Base-by-base conservation (phyloP, 2,113 vertebrate species). In the Catagonus wagneri region DNA sequence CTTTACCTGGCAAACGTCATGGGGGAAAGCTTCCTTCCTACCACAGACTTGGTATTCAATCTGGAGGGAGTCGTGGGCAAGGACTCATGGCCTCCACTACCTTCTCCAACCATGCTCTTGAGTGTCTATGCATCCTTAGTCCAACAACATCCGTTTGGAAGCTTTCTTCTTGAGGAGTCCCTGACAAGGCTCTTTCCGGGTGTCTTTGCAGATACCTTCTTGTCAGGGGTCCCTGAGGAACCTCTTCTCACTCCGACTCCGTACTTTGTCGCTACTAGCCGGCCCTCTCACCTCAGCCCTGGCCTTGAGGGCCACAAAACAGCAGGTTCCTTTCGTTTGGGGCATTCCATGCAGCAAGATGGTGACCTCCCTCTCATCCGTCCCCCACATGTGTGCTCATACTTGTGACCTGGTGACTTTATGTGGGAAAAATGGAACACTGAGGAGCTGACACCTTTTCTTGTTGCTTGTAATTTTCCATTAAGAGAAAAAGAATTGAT, bases 281-380 rank as follows among this genome's bases (percentile, higher is more conserved):
- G 13, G 36, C 22, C 22, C 1, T 27, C 27, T 58, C 20, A n/a
- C 76, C 17, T 8, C 56, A 23, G 1, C 0, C 7, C 32, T 72
- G 56, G 19, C 3, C 7, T 10, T 1, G 8, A 1, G 12, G 50
- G 44, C 27, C 20, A 22, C 7, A 83, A 76, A 74, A 65, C 6
- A 39, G 19, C 11, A 75, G 60, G 12, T 10, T 54, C 23, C 6
- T 78, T 22, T 65, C 32, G 16, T 44, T 29, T 22, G 58, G 50
- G 16, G 39, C 3, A 16, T 22, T 34, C 23, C 75, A n/a, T 17
- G 34, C 11, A 56, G 16, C 32, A 27, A 83, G 16, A 66, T 65
- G 44, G 39, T 44, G 10, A 11, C 50, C 1, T 29, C 23, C 12
- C 25, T 2, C 7, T 44, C 74, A 2, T 0, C 16, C 22, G 0